Conservation (phyloP, 2,113 vertebrate species). For the Cercocebus atys region DNA sequence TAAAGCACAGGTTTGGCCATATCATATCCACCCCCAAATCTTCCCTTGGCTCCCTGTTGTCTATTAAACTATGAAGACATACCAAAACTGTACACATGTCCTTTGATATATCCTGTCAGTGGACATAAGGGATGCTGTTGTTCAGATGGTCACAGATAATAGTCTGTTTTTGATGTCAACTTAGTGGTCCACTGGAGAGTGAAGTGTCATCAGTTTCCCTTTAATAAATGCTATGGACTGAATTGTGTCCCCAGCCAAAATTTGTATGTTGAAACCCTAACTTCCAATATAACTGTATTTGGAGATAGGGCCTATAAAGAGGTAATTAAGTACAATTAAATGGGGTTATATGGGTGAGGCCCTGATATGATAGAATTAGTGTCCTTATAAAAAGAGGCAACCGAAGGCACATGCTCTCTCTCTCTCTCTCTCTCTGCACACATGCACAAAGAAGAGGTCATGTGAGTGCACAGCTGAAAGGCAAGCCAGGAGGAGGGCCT, state of each 20-base stretch:
- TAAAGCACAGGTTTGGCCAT: not conserved
- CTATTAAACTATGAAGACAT: not conserved
- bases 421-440: not conserved
- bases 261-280: not conserved
- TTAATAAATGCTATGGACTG: constrained; percentile 11
- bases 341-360: not conserved
- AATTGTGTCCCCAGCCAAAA: not conserved
- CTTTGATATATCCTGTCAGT: not conserved
- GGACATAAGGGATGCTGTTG: not conserved
- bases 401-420: not conserved
- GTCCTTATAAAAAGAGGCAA: not conserved
- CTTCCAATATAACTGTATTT: not conserved
- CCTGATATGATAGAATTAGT: not conserved
- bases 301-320: not conserved
- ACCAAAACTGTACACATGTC: not conserved
- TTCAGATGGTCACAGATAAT: not conserved
- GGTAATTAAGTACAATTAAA: not conserved
- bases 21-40: not conserved
- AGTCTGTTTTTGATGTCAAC: not conserved
- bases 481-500: not conserved
- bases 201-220: constrained; percentile 29
- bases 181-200: not conserved
- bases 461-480: not conserved
- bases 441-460: not conserved
- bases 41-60: not conserved